A percentile compares a stretch with the other conserved stretches of the same genome.
Conservation (phyloP, 1,140 invertebrate species). For the Macrostomum lignano region DNA sequence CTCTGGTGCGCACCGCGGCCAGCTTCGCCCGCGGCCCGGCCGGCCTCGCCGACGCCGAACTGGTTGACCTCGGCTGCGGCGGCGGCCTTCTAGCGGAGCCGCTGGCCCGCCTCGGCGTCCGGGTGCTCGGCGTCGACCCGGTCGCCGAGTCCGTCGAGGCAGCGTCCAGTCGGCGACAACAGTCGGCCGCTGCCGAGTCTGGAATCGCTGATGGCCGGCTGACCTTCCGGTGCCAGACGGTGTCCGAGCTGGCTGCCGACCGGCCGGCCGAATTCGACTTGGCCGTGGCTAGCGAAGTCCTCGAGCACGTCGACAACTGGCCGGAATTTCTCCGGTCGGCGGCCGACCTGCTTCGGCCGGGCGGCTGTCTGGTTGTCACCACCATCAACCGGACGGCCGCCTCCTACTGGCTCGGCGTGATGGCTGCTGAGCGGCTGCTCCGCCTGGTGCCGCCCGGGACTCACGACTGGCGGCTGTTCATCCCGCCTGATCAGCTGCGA, state of each 20-base stretch:
- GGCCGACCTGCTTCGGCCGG: no score
- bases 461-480: no score
- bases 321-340: neutral
- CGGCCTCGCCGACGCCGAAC: conserved; percentile 35
- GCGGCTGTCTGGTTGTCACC: no score
- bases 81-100: conserved; percentile 49
- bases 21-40: no score
- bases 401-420: no score
- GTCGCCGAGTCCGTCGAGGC: conserved; percentile 37
- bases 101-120: conserved; percentile 43
- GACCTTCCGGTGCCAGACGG: conserved; percentile 12
- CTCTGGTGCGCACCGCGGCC: no score
- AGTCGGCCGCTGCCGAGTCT: no score
- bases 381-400: no score
- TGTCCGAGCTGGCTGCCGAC: conserved; percentile 52
- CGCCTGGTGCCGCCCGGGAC: no score
- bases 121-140: conserved; percentile 55
- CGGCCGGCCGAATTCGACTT: conserved; percentile 29
- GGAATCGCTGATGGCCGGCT: conserved; percentile 10
- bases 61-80: conserved; percentile 64
- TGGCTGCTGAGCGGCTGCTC: no score
- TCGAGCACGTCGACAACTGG: conserved; percentile 54
- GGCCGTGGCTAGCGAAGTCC: conserved; percentile 33
- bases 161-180: conserved; percentile 29
- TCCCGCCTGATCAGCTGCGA: no score